Evolutionary conservation across 1,140 invertebrate species (phyloP).

Genomic region (Nixonia krombeini): DNA sequence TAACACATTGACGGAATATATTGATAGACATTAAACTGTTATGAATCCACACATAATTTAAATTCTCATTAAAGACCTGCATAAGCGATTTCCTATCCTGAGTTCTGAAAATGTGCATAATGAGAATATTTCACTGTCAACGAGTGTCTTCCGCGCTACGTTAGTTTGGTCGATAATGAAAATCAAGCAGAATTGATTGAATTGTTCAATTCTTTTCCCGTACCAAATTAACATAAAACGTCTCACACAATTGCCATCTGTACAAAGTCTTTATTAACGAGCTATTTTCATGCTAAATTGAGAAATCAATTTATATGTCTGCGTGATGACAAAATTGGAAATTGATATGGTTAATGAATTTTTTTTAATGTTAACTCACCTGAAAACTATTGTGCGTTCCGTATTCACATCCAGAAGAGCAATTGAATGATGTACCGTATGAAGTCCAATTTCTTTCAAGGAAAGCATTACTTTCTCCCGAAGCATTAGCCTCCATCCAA

Average conservation of each 20-base stretch:
- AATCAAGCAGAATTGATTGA: conserved; percentile 9
- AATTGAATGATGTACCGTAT: conserved; percentile 66
- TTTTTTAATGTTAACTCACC: conserved; percentile 68
- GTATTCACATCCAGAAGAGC: conserved; percentile 74
- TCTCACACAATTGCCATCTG: too few species aligned
- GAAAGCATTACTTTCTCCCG: not conserved
- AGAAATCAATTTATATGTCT: too few species aligned
- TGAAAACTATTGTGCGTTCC: conserved; percentile 89
- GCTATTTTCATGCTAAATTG: too few species aligned
- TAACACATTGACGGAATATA: too few species aligned
- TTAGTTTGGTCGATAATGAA: conserved; percentile 41
- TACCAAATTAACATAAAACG: not conserved
- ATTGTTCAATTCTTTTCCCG: not conserved
- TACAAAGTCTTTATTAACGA: too few species aligned
- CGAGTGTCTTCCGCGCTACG: conserved; percentile 10
- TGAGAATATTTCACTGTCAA: not conserved
- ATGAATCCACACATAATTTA: too few species aligned
- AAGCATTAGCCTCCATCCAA: not conserved
- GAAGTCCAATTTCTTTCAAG: conserved; percentile 43
- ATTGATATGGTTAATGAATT: too few species aligned
- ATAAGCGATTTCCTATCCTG: too few species aligned
- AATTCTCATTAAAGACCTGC: too few species aligned
- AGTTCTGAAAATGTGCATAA: too few species aligned
- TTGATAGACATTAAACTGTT: too few species aligned
- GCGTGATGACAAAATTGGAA: too few species aligned